Percentiles rank a stretch among this genome's conserved stretches.
Evolutionary conservation across 2,888 invertebrate species (phyloP).

Genomic region (Ophioninae sp.): DNA sequence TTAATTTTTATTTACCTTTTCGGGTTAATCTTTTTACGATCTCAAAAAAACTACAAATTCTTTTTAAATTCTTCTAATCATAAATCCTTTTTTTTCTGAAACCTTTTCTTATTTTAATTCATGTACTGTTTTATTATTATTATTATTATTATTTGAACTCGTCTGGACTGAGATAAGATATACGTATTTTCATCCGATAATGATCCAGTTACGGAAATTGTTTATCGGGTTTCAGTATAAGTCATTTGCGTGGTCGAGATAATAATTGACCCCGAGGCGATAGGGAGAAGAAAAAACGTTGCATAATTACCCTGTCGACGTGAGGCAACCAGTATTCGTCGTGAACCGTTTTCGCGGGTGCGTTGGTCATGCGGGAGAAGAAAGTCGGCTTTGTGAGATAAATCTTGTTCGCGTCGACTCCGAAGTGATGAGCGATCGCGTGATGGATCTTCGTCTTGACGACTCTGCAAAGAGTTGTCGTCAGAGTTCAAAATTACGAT

Average conservation of each 20-base stretch:
- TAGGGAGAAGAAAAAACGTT: not conserved
- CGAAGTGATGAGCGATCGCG: conserved; percentile 89
- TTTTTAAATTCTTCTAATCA: too few relatives aligned
- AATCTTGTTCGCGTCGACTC: conserved; percentile 85
- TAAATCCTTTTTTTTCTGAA: too few relatives aligned
- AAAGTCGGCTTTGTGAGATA: conserved; percentile 94
- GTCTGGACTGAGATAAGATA: not conserved
- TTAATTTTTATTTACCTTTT: too few relatives aligned
- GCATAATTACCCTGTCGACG: conserved; percentile 88
- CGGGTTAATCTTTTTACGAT: too few relatives aligned
- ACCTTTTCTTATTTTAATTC: too few relatives aligned
- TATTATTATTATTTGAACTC: too few relatives aligned
- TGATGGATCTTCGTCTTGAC: conserved; percentile 90
- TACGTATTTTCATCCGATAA: too few relatives aligned
- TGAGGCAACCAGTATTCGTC: conserved; percentile 96
- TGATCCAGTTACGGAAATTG: too few relatives aligned
- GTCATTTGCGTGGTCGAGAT: too few relatives aligned
- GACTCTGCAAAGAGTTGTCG: conserved; percentile 72
- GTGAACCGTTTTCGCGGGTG: conserved; percentile 87
- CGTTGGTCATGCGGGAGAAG: conserved; percentile 89
- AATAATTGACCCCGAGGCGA: not conserved
- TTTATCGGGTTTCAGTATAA: too few relatives aligned
- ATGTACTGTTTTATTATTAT: too few relatives aligned
- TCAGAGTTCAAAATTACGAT: not conserved
- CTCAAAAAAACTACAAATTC: too few relatives aligned